Evolutionary conservation across 1,140 invertebrate species (phyloP), one percentile per base, ranked within the genome.

Genomic region (Cydia pomonella): DNA sequence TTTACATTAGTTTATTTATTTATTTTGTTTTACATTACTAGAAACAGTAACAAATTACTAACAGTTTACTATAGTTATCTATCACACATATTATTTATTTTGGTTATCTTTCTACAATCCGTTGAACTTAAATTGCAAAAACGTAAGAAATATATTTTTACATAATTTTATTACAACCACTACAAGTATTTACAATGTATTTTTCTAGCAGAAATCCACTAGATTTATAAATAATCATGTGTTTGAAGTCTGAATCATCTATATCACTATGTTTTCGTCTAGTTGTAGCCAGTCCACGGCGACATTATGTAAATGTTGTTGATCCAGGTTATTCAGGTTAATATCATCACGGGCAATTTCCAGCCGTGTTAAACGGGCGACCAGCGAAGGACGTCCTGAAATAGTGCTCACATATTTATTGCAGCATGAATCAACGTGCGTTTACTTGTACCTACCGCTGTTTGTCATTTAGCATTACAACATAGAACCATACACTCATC

Each of bases 301-400:
- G 64, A 73, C 78, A 78, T 78, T 79, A 80, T 81, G 79, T 82
- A 81, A 79, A 82, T 80, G 73, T 73, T 73, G 69, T 75, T 75
- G 73, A 75, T 81, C 79, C 78, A 81, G 74, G 81, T 82, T 84
- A 85, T 59, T 59, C 53, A 59, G 80, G 81, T 82, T 84, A 85
- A 84, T 84, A 83, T 75, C 77, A 74, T 75, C 77, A 80, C 79
- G 82, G 80, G 76, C 72, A 76, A 88, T 87, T 87, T 90, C 82
- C 82, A 88, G 84, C 76, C 75, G 83, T 86, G 84, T 85, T 89
- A 88, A 89, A 75, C 78, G 76, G 84, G 87, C 89, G 85, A 82
- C 80, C 82, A 84, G 86, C 77, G 88, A 92, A 92, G 91, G 91
- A 85, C 89, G 85, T 83, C 87, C 86, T 80, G 86, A 90, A 91